phyloP scores from a whole-genome alignment of 2,888 invertebrate genomes.

The Lochmaea crataegi region DNA sequence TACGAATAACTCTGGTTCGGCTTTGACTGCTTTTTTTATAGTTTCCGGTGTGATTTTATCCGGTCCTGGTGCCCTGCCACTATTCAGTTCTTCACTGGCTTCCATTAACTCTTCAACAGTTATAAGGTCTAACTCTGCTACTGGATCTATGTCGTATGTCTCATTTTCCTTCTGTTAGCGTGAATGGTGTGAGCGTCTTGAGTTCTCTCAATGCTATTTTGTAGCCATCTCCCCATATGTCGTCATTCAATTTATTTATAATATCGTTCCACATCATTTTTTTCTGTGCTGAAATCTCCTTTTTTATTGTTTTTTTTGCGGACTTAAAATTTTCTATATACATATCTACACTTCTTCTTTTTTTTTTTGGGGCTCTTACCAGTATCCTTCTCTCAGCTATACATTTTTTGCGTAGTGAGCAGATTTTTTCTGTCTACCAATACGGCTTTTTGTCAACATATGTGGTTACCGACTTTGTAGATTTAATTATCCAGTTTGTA shows the following conservation, averaged over 20 bases:
- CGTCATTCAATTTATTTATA: not conserved
- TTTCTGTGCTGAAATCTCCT: not conserved
- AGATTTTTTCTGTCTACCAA: not conserved
- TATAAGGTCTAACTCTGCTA: not conserved
- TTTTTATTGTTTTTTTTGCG: not conserved
- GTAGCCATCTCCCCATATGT: not conserved
- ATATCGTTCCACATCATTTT: not conserved
- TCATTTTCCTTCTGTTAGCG: not conserved
- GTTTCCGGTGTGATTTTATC: not conserved
- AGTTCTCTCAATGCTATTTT: not conserved
- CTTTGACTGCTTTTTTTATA: not conserved
- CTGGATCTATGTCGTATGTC: not conserved
- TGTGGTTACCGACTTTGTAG: no score
- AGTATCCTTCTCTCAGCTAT: not conserved
- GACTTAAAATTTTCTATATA: not conserved
- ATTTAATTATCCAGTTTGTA: no score
- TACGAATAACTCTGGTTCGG: not conserved
- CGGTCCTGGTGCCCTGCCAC: not conserved
- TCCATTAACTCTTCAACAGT: not conserved
- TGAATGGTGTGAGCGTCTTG: not conserved
- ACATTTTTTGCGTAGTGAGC: slow-evolving; percentile 1
- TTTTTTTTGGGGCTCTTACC: not conserved
- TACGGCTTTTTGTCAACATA: not conserved
- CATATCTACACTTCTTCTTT: no score
- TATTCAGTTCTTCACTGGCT: not conserved